Evolutionary conservation across 2,888 invertebrate species (phyloP), one percentile per base, ranked within the genome.

Genomic region (Notocelia uddmanniana): DNA sequence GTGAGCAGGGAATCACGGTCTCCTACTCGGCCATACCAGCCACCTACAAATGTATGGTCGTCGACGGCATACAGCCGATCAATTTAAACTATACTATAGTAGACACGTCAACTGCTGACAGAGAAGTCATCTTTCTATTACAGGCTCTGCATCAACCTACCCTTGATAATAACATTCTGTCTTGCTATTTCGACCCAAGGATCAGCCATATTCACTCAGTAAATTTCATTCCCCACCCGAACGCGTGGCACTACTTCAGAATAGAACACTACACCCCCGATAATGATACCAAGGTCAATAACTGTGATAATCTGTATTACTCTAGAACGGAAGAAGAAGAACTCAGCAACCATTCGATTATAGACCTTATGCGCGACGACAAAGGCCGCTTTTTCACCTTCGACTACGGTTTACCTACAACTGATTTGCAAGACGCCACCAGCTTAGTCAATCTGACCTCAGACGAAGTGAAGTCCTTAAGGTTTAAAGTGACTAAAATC

Each of bases 381-480:
- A 95, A 95, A 84, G 95, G 96, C 3, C 95, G 96, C 73, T 97
- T 96, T 82, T 97, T 97, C 83, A 94, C 96, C 58, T 97, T 96
- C 82, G 96, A 96, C 71, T 97, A 96, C 85, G 96, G 97, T 75
- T 88, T 97, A 60, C 94, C 96, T 2, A 94, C 95, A 0, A 93
- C 94, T n/a, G 94, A 94, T 66, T 94, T 96, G 74, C 95, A 95
- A 13, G 95, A 95, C 31, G 94, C 95, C 5, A 95, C 96, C 0
- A 94, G 95, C 66, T 85, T 96, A 5, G 86, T 97, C 26, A 96
- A 97, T 81, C 83, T 97, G 57, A 96, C 96, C 11, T 95, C 95
- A 3, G 92, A 94, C 1, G 94, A 95, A 77, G 93, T 96, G 34
- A 95, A 95, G 54, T 94, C 96, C 0, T 91, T 97, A 66, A 95